Evolutionary conservation across 1,140 invertebrate genomes (phyloP), one percentile per base, ranked within the genome.

Genomic region (Drosophila neocordata): DNA sequence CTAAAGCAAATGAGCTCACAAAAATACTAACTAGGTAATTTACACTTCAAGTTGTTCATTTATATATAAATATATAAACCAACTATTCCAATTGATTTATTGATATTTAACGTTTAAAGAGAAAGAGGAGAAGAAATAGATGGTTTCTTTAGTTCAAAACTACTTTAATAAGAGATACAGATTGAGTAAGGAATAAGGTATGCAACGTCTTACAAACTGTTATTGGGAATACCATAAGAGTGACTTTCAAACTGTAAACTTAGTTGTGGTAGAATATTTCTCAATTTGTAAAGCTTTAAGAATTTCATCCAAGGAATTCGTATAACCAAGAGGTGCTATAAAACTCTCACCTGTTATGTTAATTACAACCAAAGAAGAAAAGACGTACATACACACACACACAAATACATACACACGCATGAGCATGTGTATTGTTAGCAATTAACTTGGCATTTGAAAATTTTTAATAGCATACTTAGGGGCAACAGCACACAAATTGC

Each of bases 401-500:
- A 62, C 22, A 24, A 1, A 24, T 4, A 24, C 15, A 24, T 67
- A 62, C 15, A 24, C 53, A 34, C 31, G 9, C 12, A 24, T 0
- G 4, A 24, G 22, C 0, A 44, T 44, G 15, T 77, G 73, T 73
- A 77, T 85, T 85, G 81, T 80, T 80, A 53, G 77, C 82, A 87
- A 81, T 87, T 87, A 85, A 80, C 70, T 65, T 81, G 74, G 74
- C 69, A 87, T 87, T 85, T 85, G 74, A 66, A 70, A 75, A 68
- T 78, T 87, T 85, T 85, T 81, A 75, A 81, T 85, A 70, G 77
- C 68, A 78, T 66, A 87, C 81, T 80, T 85, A 78, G 61, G 58
- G 34, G 51, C 63, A 66, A 69, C 35, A 48, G 24, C 27, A 35
- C 57, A 69, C 61, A 61, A 41, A 63, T 55, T 48, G 13, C 37